Conservation (phyloP, 23 tunicate species). For the Oikopleura vanhoeffeni region DNA sequence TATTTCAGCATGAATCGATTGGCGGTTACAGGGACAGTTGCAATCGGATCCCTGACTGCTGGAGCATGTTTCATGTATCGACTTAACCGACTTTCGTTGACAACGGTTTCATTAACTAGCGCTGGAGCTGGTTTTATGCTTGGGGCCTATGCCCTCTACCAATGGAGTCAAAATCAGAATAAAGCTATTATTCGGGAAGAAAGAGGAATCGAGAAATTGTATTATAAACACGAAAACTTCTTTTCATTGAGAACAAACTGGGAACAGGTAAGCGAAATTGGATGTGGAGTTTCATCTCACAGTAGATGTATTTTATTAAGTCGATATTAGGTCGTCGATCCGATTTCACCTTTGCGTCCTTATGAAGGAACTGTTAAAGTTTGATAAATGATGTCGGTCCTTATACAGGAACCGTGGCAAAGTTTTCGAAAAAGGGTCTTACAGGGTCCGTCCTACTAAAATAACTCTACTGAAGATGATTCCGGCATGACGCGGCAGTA, state of each 20-base stretch:
- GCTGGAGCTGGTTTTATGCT: not conserved
- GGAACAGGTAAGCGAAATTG: not conserved
- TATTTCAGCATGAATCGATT: slow-evolving; percentile 15
- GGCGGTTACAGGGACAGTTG: not conserved
- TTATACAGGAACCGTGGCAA: too few relatives aligned
- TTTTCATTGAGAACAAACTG: not conserved
- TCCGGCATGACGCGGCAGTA: too few relatives aligned
- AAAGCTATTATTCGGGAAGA: not conserved
- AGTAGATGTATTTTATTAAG: too few relatives aligned
- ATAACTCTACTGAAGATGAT: too few relatives aligned
- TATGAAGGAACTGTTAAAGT: too few relatives aligned
- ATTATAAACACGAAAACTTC: not conserved
- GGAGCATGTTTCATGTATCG: not conserved
- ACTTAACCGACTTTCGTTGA: not conserved
- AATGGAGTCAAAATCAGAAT: not conserved
- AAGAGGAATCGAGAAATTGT: not conserved
- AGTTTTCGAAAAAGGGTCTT: too few relatives aligned
- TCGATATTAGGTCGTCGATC: too few relatives aligned
- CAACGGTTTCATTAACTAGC: not conserved
- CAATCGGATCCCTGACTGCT: not conserved
- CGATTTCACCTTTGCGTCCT: too few relatives aligned
- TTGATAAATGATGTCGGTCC: too few relatives aligned
- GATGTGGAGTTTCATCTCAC: too few relatives aligned
- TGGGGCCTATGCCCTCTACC: not conserved
- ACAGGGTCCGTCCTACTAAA: too few relatives aligned